Base-by-base conservation (phyloP, 2,797 vertebrate species). In the Danio jaintianensis region DNA sequence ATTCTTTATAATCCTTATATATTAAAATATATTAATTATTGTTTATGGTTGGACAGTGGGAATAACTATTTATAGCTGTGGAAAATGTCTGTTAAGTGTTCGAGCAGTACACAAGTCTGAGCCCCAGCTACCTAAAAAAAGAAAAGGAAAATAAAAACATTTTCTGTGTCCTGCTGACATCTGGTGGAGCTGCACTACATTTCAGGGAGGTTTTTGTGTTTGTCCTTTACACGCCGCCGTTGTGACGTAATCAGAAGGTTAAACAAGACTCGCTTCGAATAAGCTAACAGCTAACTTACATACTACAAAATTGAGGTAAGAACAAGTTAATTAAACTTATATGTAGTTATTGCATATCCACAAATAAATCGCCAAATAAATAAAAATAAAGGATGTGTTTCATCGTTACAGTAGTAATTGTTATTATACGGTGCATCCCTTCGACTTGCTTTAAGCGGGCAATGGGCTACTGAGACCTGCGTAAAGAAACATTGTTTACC, bases 221-320 rank as follows among this genome's bases (percentile, higher is more conserved):
- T 82, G 83, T 73, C 79, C 73, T 18, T 56, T 16, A 11, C 10
- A 13, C 0, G 64, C 7, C 8, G 3, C 83, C 83, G 82, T 88
- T 8, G 36, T 81, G 76, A 82, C 84, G 74, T 74, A 78, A 68
- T 38, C 76, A 64, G 52, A 74, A 82, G 82, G 77, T 66, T 76
- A 85, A 61, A 9, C 6, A 5, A 53, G 59, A 36, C 43, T 67
- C 55, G 66, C 66, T 16, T 50, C 22, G 15, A 80, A 38, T 16
- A 43, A 59, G 69, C 59, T 47, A 61, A 68, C 45, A 79, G 47
- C 63, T 55, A 63, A 59, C 66, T 75, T 11, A 55, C 9, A 61
- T 42, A 29, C 58, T 8, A 22, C 77, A 80, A 6, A 29, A 73
- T 85, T 67, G 82, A 85, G 84, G 84, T 85, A 69, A 73, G 68